Conservation (phyloP, 1,140 invertebrate genomes). For the Psilanteris sp. region DNA sequence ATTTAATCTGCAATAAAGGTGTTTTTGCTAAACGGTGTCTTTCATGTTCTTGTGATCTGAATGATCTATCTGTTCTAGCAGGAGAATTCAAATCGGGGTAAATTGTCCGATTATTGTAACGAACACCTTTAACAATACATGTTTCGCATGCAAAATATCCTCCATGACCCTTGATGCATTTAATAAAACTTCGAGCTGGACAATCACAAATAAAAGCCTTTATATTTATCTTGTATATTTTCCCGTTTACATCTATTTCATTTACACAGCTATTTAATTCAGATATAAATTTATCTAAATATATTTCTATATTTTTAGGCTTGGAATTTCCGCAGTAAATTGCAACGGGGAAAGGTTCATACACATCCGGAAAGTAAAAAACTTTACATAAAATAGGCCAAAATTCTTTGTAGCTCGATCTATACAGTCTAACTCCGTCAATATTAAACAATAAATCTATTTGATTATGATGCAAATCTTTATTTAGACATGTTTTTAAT, state of each 20-base stretch:
- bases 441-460: slow-evolving; percentile 12
- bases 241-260: slow-evolving; percentile 6
- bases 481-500: slow-evolving; percentile 4
- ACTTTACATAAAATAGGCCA: slow-evolving; percentile 23
- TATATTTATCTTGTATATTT: slow-evolving; percentile 15
- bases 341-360: not conserved
- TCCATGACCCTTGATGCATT: slow-evolving; percentile 24
- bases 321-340: slow-evolving; percentile 5
- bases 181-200: slow-evolving; percentile 12
- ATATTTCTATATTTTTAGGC: slow-evolving; percentile 1
- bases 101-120: not conserved
- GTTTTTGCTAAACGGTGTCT: slow-evolving; percentile 19
- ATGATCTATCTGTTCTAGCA: slow-evolving; percentile 20
- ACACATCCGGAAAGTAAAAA: not conserved
- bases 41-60: slow-evolving; percentile 11
- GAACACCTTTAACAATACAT: slow-evolving; percentile 3
- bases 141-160: slow-evolving; percentile 12
- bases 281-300: slow-evolving; percentile 1
- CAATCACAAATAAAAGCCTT: slow-evolving; percentile 14
- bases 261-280: slow-evolving; percentile 10
- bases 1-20: slow-evolving; percentile 26
- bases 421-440: slow-evolving; percentile 6
- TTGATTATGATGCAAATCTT: not conserved
- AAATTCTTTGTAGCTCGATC: slow-evolving; percentile 4
- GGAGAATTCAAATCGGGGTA: slow-evolving; percentile 13